Evolutionary conservation across 1,140 invertebrate genomes (phyloP).

Genomic region (Sycobia sp.): DNA sequence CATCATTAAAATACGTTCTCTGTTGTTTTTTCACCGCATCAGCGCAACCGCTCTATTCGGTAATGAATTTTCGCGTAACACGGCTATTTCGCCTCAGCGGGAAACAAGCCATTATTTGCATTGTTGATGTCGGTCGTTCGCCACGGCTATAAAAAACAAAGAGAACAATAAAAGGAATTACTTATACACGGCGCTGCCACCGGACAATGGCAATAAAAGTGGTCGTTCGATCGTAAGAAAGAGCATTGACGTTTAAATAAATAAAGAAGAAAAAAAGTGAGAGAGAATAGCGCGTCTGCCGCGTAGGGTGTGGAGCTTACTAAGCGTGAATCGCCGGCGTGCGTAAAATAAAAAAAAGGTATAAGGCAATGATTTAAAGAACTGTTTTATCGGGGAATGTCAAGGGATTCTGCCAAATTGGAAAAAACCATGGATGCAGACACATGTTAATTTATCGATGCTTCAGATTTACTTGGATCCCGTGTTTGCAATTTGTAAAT

Average conservation of each 20-base stretch:
- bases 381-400: conserved; percentile 18
- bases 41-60: too few relatives aligned
- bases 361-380: conserved; percentile 20
- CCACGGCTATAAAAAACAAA: too few relatives aligned
- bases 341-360: conserved; percentile 11
- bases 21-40: too few relatives aligned
- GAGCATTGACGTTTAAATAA: conserved; percentile 14
- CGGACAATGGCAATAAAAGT: conserved; percentile 27
- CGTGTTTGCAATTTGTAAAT: too few relatives aligned
- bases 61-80: too few relatives aligned
- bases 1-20: too few relatives aligned
- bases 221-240: conserved; percentile 24
- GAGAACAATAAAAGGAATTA: too few relatives aligned
- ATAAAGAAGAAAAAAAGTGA: conserved; percentile 16
- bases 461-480: too few relatives aligned
- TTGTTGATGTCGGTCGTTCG: conserved; percentile 35
- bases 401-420: conserved; percentile 12
- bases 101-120: conserved; percentile 7
- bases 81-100: too few relatives aligned
- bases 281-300: conserved; percentile 19
- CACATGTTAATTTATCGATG: too few relatives aligned
- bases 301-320: conserved; percentile 21
- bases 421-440: background rate
- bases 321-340: too few relatives aligned
- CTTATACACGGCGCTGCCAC: background rate